Percentiles rank a stretch among this genome's conserved stretches.
Conservation (phyloP, 2,797 vertebrate species). For the Sternotherus odoratus region DNA sequence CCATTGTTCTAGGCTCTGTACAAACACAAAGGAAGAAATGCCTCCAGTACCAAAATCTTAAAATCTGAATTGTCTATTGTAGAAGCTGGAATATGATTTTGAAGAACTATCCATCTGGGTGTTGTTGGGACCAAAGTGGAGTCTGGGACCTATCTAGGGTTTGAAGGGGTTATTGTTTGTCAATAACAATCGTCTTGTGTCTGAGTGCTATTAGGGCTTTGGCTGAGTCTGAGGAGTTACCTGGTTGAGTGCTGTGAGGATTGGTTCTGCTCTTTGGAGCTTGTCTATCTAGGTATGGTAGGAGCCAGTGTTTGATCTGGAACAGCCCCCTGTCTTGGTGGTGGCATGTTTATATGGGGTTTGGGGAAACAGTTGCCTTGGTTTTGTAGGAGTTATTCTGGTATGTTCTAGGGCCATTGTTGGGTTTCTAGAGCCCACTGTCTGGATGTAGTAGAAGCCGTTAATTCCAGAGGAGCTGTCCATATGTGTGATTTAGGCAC, state of each 20-base stretch:
- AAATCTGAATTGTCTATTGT: not conserved
- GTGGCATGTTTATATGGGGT: rapidly evolving
- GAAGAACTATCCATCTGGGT: not conserved
- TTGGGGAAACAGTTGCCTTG: not conserved
- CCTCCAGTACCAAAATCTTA: not conserved
- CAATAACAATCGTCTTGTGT: not conserved
- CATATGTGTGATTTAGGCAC: not conserved
- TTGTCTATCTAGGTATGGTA: not conserved
- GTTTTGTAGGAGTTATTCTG: not conserved
- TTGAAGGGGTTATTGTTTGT: not conserved
- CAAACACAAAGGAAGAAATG: not conserved
- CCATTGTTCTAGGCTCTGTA: not conserved
- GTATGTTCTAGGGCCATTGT: not conserved
- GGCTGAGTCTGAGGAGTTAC: not conserved
- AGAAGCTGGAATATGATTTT: not conserved
- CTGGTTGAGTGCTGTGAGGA: not conserved
- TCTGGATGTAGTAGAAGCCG: not conserved
- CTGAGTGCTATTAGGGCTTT: not conserved
- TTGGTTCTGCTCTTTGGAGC: not conserved
- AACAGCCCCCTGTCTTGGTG: not conserved
- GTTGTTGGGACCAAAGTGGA: not conserved
- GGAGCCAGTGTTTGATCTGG: not conserved
- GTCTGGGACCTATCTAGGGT: not conserved
- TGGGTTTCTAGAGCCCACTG: not conserved
- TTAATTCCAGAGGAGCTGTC: not conserved